Evolutionary conservation across 2,888 invertebrate genomes (phyloP).

Genomic region (Cactoblastis cactorum): DNA sequence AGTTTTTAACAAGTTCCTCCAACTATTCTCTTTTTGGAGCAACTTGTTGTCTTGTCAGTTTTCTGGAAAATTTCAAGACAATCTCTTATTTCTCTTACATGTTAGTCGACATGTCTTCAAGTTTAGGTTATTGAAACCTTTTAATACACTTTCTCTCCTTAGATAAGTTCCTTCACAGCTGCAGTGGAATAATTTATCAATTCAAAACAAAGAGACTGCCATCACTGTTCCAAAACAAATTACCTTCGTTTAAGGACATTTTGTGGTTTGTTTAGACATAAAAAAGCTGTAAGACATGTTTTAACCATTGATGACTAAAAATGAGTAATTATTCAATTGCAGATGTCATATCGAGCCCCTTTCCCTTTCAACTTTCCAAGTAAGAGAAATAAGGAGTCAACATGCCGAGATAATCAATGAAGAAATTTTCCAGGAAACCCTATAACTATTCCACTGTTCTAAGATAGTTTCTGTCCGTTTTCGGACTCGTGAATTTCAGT

Average conservation of each 20-base stretch:
- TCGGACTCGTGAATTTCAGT: conserved; percentile 76
- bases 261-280: conserved; percentile 55
- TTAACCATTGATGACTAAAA: conserved; percentile 76
- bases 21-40: conserved; percentile 24
- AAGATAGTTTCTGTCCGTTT: conserved; percentile 65
- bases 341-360: conserved; percentile 61
- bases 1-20: conserved; percentile 24
- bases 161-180: conserved; percentile 68
- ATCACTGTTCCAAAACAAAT: conserved; percentile 48
- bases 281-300: conserved; percentile 75
- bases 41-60: conserved; percentile 29
- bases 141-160: conserved; percentile 66
- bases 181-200: conserved; percentile 74
- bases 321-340: conserved; percentile 75
- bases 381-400: conserved; percentile 73
- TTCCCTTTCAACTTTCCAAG: conserved; percentile 45
- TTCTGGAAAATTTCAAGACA: conserved; percentile 75
- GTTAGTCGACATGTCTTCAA: conserved; percentile 40
- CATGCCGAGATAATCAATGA: conserved; percentile 38
- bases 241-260: conserved; percentile 43
- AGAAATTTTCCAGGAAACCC: conserved; percentile 73
- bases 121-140: conserved; percentile 37
- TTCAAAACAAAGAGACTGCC: conserved; percentile 61
- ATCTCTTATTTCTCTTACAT: conserved; percentile 74
- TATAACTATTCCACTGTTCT: conserved; percentile 45